Conservation (phyloP, 2,888 invertebrate genomes). For the Lamproptera curius region DNA sequence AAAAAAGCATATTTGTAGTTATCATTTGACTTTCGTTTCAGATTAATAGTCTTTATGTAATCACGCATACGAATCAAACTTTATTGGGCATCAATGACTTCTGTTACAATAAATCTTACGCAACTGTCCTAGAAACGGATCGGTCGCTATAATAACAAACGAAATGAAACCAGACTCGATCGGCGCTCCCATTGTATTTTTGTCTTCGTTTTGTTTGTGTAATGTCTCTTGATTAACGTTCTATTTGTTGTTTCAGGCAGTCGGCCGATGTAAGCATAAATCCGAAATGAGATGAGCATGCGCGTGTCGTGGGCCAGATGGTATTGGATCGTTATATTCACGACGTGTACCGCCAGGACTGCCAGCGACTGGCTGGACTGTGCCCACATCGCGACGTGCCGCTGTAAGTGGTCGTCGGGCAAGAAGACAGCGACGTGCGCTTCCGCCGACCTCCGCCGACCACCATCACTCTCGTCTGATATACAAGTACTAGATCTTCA, state of each 20-base stretch:
- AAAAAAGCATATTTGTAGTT: too few species aligned
- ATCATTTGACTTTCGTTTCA: too few species aligned
- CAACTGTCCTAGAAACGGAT: constrained; percentile 4
- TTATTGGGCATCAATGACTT: background rate
- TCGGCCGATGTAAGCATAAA: constrained; percentile 69
- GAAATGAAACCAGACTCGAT: constrained; percentile 16
- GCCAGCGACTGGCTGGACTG: constrained; percentile 91
- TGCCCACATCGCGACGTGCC: constrained; percentile 88
- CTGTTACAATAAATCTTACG: background rate
- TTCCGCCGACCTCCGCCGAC: constrained; percentile 86
- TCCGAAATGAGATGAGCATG: constrained; percentile 77
- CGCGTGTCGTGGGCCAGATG: constrained; percentile 76
- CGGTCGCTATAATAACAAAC: constrained; percentile 4
- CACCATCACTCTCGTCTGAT: constrained; percentile 80
- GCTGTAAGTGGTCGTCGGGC: constrained; percentile 95
- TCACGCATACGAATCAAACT: too few species aligned
- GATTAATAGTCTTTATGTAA: too few species aligned
- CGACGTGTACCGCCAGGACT: constrained; percentile 70
- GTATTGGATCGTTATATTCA: constrained; percentile 74
- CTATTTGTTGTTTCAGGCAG: constrained; percentile 68
- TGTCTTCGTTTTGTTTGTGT: constrained; percentile 41
- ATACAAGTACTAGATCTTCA: constrained; percentile 87
- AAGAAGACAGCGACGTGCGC: constrained; percentile 93
- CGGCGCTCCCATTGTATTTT: constrained; percentile 20
- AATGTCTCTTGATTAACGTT: constrained; percentile 49